A percentile compares a stretch with the other conserved stretches of the same genome.
phyloP scores from a whole-genome alignment of 1,140 invertebrate species.

The Carposina sasakii region DNA sequence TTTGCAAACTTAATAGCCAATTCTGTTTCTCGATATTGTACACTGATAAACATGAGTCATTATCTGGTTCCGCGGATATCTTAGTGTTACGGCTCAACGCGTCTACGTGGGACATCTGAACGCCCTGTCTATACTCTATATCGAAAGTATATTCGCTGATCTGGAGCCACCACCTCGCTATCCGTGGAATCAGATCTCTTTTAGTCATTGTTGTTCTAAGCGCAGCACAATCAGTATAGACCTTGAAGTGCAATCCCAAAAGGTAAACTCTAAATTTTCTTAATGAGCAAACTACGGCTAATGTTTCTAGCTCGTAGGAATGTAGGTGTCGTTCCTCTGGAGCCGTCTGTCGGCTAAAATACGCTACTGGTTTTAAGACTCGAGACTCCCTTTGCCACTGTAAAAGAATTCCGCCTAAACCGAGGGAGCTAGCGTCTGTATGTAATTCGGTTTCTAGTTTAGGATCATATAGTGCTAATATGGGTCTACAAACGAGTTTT shows the following conservation, averaged over 20 bases:
- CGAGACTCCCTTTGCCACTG: conserved; percentile 18
- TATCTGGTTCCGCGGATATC: neutral
- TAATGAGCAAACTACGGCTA: neutral
- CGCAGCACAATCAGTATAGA: neutral
- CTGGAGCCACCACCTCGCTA: conserved; percentile 31
- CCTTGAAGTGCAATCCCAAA: neutral
- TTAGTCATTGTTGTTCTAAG: conserved; percentile 20
- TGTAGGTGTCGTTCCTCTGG: conserved; percentile 1
- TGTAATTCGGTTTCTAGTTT: conserved; percentile 21
- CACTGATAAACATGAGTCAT: conserved; percentile 3
- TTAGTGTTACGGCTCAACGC: conserved; percentile 24
- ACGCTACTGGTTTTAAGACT: conserved; percentile 20
- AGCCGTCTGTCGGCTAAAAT: conserved; percentile 4
- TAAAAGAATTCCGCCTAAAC: conserved; percentile 2
- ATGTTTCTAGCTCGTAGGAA: conserved; percentile 8
- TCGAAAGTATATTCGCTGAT: conserved; percentile 29
- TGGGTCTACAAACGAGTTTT: conserved; percentile 13
- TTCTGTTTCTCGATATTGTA: conserved; percentile 15
- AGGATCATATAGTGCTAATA: conserved; percentile 41
- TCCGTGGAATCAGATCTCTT: conserved; percentile 13
- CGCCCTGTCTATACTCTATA: conserved; percentile 27
- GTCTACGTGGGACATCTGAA: conserved; percentile 30
- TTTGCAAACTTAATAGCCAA: conserved; percentile 28
- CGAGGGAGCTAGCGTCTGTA: conserved; percentile 4
- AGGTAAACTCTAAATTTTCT: neutral